Conservation (phyloP, 2,113 vertebrate genomes). For the Panthera uncia region DNA sequence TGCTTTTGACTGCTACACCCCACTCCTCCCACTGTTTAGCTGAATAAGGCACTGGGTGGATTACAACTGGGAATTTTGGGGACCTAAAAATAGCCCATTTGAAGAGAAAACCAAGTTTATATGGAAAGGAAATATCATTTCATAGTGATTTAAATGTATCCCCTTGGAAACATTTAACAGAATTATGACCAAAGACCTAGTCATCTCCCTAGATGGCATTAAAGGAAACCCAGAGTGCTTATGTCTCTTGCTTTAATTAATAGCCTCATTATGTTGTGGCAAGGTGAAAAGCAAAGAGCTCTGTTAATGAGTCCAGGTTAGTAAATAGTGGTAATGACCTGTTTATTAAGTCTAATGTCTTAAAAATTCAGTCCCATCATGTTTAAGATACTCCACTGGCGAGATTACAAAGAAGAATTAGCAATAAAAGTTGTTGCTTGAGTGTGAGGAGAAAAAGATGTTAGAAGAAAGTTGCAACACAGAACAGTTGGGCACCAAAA, state of each 20-base stretch:
- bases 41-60: background rate
- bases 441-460: background rate
- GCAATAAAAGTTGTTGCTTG: background rate
- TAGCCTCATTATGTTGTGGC: constrained; percentile 64
- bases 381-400: constrained; percentile 33
- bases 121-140: constrained; percentile 47
- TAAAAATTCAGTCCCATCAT: constrained; percentile 22
- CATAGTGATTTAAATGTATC: constrained; percentile 68
- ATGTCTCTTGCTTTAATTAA: constrained; percentile 60
- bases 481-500: background rate
- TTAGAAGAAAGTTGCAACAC: constrained; percentile 25
- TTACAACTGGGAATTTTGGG: background rate
- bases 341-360: constrained; percentile 26
- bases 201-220: background rate
- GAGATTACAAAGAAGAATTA: constrained; percentile 33
- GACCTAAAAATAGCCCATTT: background rate
- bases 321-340: constrained; percentile 21
- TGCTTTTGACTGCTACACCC: background rate
- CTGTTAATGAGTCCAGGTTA: constrained; percentile 38
- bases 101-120: constrained; percentile 38
- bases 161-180: constrained; percentile 57
- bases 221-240: constrained; percentile 60
- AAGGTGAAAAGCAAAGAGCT: constrained; percentile 66
- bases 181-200: constrained; percentile 57
- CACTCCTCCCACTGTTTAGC: background rate